Evolutionary conservation across 2,888 invertebrate genomes (phyloP).

Genomic region (Diadegma fenestrale): DNA sequence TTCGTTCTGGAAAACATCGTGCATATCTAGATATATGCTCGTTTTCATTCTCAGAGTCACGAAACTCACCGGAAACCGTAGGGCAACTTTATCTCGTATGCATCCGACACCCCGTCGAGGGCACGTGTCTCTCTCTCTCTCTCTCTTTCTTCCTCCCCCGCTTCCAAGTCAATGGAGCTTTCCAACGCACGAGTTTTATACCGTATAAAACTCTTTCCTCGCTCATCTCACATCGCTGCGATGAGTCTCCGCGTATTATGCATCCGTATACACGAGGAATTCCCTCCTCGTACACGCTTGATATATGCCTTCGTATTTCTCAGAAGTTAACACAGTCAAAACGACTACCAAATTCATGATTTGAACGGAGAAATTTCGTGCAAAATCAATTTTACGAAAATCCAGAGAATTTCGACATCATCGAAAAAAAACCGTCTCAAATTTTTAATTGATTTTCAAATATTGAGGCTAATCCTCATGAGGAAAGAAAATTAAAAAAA

Average conservation of each 20-base stretch:
- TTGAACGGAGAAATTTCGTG: not conserved
- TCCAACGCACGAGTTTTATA: conserved; percentile 64
- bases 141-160: conserved; percentile 50
- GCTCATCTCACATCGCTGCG: conserved; percentile 52
- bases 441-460: not conserved
- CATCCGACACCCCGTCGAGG: conserved; percentile 78
- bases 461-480: not conserved
- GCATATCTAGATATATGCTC: conserved; percentile 29
- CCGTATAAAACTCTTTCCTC: conserved; percentile 58
- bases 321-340: conserved; percentile 33
- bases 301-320: conserved; percentile 59
- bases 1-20: conserved; percentile 15
- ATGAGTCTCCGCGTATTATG: conserved; percentile 45
- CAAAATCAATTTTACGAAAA: not conserved
- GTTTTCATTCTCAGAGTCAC: conserved; percentile 72
- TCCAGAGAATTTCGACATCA: no score
- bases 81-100: conserved; percentile 78
- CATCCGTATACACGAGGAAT: conserved; percentile 44
- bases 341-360: conserved; percentile 41
- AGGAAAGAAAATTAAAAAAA: no score
- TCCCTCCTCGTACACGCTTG: conserved; percentile 43
- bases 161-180: conserved; percentile 60
- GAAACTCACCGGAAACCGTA: conserved; percentile 76
- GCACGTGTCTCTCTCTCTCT: conserved; percentile 67
- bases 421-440: not conserved